These are phyloP conservation scores for Protaetia brevitarsis DNA, from an alignment of 1,140 invertebrate species.

Conservation along the genomic window DNA sequence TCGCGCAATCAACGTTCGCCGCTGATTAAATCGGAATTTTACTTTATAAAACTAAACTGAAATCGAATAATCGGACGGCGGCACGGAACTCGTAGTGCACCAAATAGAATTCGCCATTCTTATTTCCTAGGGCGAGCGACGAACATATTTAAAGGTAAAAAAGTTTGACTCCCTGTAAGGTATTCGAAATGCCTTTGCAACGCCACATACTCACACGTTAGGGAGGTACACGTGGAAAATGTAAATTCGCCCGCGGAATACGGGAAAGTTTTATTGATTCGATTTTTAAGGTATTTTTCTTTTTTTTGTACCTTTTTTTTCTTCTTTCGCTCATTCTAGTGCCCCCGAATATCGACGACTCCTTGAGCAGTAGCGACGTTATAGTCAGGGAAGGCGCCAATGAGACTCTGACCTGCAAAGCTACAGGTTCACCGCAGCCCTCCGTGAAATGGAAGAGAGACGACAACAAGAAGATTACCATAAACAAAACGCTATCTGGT, in stretches of 20 bases:
- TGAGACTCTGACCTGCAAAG: slow-evolving; percentile 82
- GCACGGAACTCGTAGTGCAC: no score
- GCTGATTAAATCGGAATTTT: no score
- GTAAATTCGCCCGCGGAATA: background rate
- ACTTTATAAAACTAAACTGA: no score
- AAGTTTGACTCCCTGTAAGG: background rate
- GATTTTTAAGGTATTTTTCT: background rate
- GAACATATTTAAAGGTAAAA: background rate
- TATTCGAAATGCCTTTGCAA: background rate
- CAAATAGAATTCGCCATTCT: no score
- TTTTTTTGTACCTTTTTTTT: no score
- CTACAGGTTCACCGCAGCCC: slow-evolving; percentile 83
- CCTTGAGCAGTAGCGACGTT: slow-evolving; percentile 83
- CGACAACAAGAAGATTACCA: slow-evolving; percentile 76
- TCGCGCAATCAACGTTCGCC: no score
- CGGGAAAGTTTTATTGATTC: slow-evolving; percentile 9
- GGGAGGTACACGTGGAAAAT: background rate
- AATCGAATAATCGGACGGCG: no score
- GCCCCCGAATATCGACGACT: slow-evolving; percentile 87
- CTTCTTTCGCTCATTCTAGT: no score
- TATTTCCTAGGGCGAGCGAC: no score
- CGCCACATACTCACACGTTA: background rate
- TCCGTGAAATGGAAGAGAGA: slow-evolving; percentile 89
- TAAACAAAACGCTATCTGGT: slow-evolving; percentile 80
- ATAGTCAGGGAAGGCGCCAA: slow-evolving; percentile 88